phyloP scores from a whole-genome alignment of 2,797 vertebrate genomes.

The Hirundo rustica region DNA sequence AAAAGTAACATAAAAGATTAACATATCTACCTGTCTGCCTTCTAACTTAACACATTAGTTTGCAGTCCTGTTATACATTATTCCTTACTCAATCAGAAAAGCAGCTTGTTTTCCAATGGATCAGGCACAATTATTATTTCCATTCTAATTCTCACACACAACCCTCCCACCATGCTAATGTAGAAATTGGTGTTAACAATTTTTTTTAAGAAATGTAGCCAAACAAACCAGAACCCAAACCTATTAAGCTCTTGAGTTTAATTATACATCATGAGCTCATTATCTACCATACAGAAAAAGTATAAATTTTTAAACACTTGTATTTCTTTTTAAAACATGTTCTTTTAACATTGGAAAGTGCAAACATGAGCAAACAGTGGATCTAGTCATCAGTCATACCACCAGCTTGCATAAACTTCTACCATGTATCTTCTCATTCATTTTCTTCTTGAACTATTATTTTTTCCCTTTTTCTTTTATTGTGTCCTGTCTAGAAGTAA shows the following conservation, averaged over 20 bases:
- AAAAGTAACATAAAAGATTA: neutral
- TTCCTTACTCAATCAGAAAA: neutral
- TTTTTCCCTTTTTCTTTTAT: neutral
- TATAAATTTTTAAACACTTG: neutral
- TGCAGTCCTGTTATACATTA: neutral
- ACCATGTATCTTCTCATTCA: neutral
- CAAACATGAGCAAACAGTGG: neutral
- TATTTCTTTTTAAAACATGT: conserved; percentile 30
- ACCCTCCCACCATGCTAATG: neutral
- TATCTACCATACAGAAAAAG: neutral
- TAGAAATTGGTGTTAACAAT: neutral
- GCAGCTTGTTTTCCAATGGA: neutral
- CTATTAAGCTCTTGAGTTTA: neutral
- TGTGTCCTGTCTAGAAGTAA: neutral
- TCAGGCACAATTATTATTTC: neutral
- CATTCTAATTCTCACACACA: neutral
- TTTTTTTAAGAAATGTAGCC: neutral
- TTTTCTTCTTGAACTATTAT: neutral
- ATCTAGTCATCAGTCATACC: neutral
- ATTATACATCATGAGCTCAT: conserved; percentile 15
- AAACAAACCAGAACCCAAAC: neutral
- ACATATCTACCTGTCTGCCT: neutral
- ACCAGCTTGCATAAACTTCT: neutral
- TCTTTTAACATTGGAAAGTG: neutral
- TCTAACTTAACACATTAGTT: neutral